Evolutionary conservation across 1,140 invertebrate species (phyloP).

Genomic region (Thrips palmi): DNA sequence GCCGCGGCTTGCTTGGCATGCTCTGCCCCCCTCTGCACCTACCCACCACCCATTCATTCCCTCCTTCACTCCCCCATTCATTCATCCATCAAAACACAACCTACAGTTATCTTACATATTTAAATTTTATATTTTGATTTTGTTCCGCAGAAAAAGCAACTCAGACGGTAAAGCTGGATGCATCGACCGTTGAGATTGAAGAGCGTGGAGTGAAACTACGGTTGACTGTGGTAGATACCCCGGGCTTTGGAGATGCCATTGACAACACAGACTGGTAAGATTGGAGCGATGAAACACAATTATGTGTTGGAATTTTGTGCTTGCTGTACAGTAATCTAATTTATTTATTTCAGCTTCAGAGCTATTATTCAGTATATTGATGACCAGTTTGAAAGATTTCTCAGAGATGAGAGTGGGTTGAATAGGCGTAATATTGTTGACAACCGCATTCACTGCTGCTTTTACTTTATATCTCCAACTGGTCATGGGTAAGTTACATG

Average conservation of each 20-base stretch:
- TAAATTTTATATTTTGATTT: slow-evolving; percentile 15
- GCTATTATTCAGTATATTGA: slow-evolving; percentile 87
- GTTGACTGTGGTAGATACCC: slow-evolving; percentile 87
- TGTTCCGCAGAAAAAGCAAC: slow-evolving; percentile 57
- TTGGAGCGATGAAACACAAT: neutral
- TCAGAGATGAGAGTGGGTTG: slow-evolving; percentile 77
- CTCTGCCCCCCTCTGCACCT: neutral
- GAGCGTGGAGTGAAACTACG: slow-evolving; percentile 78
- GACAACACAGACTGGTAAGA: slow-evolving; percentile 67
- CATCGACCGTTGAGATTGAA: slow-evolving; percentile 86
- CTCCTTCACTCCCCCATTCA: slow-evolving; percentile 9
- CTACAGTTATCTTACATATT: neutral
- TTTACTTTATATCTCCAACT: slow-evolving; percentile 98
- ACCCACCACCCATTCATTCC: neutral
- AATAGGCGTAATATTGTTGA: slow-evolving; percentile 84
- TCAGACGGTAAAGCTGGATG: slow-evolving; percentile 75
- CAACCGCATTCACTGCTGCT: slow-evolving; percentile 89
- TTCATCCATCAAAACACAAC: slow-evolving; percentile 7
- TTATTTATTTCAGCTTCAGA: slow-evolving; percentile 43
- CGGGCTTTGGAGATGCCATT: slow-evolving; percentile 98
- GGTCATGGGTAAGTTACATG: slow-evolving; percentile 63
- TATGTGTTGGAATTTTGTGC: neutral
- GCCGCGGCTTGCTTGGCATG: neutral
- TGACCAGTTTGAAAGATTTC: slow-evolving; percentile 82
- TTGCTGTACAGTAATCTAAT: neutral